Evolutionary conservation across 2,797 vertebrate genomes (phyloP), one percentile per base, ranked within the genome.

Genomic region (Eleutherodactylus coqui): DNA sequence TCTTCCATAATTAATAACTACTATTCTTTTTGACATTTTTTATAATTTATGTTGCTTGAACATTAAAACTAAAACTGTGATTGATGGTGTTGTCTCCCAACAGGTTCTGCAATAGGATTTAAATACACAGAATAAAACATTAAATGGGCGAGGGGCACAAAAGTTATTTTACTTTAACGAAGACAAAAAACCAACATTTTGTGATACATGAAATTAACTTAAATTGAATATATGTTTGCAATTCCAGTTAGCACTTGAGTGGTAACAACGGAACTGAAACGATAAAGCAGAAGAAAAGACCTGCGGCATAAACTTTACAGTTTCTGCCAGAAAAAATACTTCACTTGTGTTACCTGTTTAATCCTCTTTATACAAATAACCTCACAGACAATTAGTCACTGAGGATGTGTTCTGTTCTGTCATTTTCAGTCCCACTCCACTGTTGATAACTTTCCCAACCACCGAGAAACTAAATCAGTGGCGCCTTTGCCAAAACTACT

Each of bases 341-440:
- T 69, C 60, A 67, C n/a, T 19, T 67, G 19, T 75, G 72, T 78
- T 72, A 87, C 24, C 43, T 87, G 55, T 16, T 62, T 87, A 75
- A 83, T 87, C 67, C 45, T 51, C 79, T 86, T 76, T 69, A n/a
- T n/a, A 75, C 79, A 87, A 83, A 87, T 87, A 79, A 62, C 41
- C 86, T 79, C 47, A 84, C 64, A 84, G 79, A 82, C 79, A 86
- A 86, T 86, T 82, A 82, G 79, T 86, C 79, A 86, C 70, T 64
- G 79, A 58, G 67, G 86, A 77, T 79, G 81, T 64, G 67, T 75
- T 82, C 29, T 64, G 55, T 41, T 87, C 55, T 85, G 75, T 70
- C 49, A 21, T 60, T n/a, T 67, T 84, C n/a, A 64, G n/a, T 75
- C 79, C 43, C 53, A 51, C 24, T 79, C 32, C 49, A 9, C n/a